phyloP scores from a whole-genome alignment of 2,797 vertebrate species.

The Falco concolor region DNA sequence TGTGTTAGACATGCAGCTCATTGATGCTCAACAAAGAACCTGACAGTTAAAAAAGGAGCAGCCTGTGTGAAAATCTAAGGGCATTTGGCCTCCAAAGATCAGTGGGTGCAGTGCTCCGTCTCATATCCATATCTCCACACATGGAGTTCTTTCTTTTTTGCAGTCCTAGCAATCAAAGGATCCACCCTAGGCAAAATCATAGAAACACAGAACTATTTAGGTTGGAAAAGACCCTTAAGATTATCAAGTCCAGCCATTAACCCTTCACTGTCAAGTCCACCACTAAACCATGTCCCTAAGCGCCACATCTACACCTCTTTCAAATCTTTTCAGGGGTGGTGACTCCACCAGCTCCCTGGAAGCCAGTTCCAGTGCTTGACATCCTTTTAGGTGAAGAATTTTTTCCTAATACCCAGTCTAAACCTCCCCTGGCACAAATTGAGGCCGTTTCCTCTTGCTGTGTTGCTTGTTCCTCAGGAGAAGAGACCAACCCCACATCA shows the following conservation, averaged over 20 bases:
- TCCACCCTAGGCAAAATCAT: neutral
- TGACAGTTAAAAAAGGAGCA: neutral
- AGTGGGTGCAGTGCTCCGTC: neutral
- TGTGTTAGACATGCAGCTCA: neutral
- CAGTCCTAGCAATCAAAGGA: neutral
- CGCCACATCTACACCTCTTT: too few species aligned
- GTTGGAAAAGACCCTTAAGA: neutral
- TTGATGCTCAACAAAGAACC: neutral
- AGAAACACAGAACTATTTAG: neutral
- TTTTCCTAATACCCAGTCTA: too few species aligned
- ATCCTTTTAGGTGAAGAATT: too few species aligned
- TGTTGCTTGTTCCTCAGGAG: too few species aligned
- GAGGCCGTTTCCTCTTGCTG: neutral
- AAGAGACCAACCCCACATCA: too few species aligned
- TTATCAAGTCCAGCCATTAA: too few species aligned
- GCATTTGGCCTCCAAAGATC: neutral
- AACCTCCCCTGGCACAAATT: neutral
- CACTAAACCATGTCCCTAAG: too few species aligned
- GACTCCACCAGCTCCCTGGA: too few species aligned
- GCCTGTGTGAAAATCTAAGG: neutral
- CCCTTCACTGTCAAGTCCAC: too few species aligned
- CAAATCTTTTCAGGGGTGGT: too few species aligned
- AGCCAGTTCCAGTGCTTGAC: too few species aligned
- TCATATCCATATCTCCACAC: neutral
- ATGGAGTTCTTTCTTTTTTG: neutral